A percentile compares a stretch with the other conserved stretches of the same genome.
phyloP scores from a whole-genome alignment of 37 sponge, comb jelly and placozoan species.

The Oscarella lobularis region DNA sequence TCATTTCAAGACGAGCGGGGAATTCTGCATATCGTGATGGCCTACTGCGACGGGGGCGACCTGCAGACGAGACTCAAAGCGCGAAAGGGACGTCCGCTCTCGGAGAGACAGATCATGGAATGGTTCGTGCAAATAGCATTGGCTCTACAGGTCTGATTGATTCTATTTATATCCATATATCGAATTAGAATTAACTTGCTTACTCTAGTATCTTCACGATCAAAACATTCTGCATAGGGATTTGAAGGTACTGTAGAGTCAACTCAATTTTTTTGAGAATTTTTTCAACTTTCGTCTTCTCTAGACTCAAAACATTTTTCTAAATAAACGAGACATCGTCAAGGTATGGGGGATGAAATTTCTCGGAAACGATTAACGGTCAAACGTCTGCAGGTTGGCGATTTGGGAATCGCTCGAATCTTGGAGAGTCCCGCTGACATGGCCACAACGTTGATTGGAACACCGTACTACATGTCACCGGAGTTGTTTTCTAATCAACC shows the following conservation, averaged over 20 bases:
- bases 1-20: slow-evolving; percentile 71
- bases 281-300: neutral
- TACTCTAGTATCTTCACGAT: slow-evolving; percentile 73
- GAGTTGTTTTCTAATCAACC: slow-evolving; percentile 84
- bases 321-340: slow-evolving; percentile 75
- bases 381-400: slow-evolving; percentile 64
- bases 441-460: slow-evolving; percentile 87
- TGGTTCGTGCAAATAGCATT: slow-evolving; percentile 97
- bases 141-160: slow-evolving; percentile 48
- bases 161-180: neutral
- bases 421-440: slow-evolving; percentile 78
- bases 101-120: slow-evolving; percentile 72
- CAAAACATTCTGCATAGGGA: slow-evolving; percentile 87
- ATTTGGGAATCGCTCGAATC: slow-evolving; percentile 91
- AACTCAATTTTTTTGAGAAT: no score
- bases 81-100: slow-evolving; percentile 22
- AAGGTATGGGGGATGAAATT: slow-evolving; percentile 44
- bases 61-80: slow-evolving; percentile 59
- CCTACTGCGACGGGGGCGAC: slow-evolving; percentile 96
- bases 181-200: neutral
- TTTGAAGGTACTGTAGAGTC: slow-evolving; percentile 67
- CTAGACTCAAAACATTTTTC: slow-evolving; percentile 92
- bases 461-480: slow-evolving; percentile 98
- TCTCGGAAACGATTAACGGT: no score
- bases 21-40: slow-evolving; percentile 84